Base-by-base conservation (phyloP, 2,888 invertebrate species). In the Drosophila picticornis region DNA sequence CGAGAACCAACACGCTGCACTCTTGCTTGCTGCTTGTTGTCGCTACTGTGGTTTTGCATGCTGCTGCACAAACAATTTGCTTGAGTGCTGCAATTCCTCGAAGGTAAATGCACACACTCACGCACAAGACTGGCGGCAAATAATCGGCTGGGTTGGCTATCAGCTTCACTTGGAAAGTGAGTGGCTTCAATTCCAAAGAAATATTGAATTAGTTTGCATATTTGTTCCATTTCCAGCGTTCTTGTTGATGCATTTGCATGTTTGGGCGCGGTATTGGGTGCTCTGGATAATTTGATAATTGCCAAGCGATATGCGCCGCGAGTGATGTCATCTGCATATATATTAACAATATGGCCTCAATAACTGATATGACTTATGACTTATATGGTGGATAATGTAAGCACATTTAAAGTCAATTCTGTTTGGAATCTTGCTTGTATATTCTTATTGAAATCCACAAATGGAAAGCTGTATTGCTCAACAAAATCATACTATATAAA, bases 81-180 rank as follows among this genome's bases (percentile, higher is more conserved):
- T 77, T 77, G 78, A 81, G 72, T 81, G 84, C 77, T 72, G 77
- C 72, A 77, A 55, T 70, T 75, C 40, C 81, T 77, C 63, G 65
- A 72, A 81, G 84, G 75, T 70, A 80, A 77, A 77, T 66, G 55
- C 68, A 68, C 52, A 57, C 58, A 53, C 46, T 29, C 43, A 43
- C 43, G 32, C 31, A 55, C 43, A 38, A 55, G 50, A 46, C 48
- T 46, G 57, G 22, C 22, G 56, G 59, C 25, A 38, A 53, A 61
- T 61, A 63, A 61, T 60, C 55, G 27, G 43, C 43, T 31, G 52
- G 36, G 22, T 59, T 68, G 75, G 36, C 51, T 56, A 43, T 58
- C 61, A n/a, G 50, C 53, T 40, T 32, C 36, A 57, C 22, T 10
- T 27, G 9, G 13, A 50, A n/a, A 48, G 43, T 52, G 50, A 51